A percentile compares a stretch with the other conserved stretches of the same genome.
phyloP scores from a whole-genome alignment of 1,140 invertebrate species.

The Ceratoteleas bidentatus region DNA sequence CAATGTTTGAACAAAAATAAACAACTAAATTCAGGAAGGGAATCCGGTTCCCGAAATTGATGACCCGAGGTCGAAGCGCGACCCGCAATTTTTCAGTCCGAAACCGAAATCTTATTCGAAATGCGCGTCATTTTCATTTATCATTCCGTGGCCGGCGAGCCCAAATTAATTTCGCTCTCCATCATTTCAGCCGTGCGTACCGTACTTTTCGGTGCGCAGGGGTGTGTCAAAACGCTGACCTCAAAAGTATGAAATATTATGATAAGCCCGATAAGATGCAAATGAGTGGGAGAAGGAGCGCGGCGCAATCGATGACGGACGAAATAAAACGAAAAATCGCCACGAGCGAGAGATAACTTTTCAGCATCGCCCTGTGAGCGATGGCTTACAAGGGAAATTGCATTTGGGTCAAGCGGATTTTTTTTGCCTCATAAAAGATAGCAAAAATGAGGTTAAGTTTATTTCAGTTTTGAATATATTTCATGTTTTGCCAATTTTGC shows the following conservation, averaged over 20 bases:
- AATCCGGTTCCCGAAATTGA: too few species aligned
- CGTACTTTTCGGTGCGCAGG: constrained; percentile 20
- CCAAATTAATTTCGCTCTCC: constrained; percentile 15
- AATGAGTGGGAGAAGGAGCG: constrained; percentile 19
- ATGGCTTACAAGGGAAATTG: too few species aligned
- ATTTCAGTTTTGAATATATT: too few species aligned
- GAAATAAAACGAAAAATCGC: constrained; percentile 2
- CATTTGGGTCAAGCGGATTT: too few species aligned
- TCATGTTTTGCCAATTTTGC: too few species aligned
- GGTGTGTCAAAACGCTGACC: constrained; percentile 42
- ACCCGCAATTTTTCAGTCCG: background rate
- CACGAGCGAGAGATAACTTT: too few species aligned
- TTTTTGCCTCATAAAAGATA: too few species aligned
- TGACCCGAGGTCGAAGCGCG: background rate
- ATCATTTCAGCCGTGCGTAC: constrained; percentile 5
- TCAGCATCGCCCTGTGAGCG: too few species aligned
- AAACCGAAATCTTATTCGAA: background rate
- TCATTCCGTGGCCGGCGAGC: background rate
- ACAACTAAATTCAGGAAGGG: too few species aligned
- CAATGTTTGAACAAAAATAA: too few species aligned
- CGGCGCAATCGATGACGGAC: background rate
- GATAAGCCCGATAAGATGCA: constrained; percentile 43
- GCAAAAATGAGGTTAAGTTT: too few species aligned
- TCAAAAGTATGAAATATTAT: constrained; percentile 51
- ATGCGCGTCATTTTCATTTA: constrained; percentile 24